A percentile compares a stretch with the other conserved stretches of the same genome.
Evolutionary conservation across 64 coral and sea anemone species (phyloP).

Genomic region (Actinia tenebrosa): DNA sequence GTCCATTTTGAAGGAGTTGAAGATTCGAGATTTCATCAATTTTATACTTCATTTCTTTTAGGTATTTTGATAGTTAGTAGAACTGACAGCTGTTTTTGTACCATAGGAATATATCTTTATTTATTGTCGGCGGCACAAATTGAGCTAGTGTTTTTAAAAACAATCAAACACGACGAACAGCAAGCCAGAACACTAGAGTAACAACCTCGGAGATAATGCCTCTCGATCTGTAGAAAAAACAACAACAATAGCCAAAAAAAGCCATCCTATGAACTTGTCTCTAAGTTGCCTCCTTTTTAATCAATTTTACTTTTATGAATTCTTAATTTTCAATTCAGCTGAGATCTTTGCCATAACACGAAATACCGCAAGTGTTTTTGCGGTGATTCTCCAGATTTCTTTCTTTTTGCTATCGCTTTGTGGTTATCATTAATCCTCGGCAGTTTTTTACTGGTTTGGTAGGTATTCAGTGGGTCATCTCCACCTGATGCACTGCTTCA

Average conservation of each 20-base stretch:
- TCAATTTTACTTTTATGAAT: not conserved
- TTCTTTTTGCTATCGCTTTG: constrained; percentile 5
- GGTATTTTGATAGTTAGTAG: not conserved
- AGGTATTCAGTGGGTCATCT: not conserved
- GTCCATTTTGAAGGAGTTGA: not conserved
- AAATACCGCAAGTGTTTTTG: constrained; percentile 8
- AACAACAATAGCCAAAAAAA: not conserved
- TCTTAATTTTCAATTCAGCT: not conserved
- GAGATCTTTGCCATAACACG: not conserved
- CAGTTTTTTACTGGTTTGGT: not conserved
- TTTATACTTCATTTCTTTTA: not conserved
- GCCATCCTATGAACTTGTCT: not conserved
- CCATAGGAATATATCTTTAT: not conserved
- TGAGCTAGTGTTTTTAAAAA: not conserved
- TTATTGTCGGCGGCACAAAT: not conserved
- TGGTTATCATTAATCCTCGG: not conserved
- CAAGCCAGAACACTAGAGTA: not conserved
- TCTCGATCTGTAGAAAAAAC: not conserved
- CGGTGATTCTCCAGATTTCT: not conserved
- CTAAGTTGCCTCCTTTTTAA: not conserved
- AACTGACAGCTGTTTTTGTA: not conserved
- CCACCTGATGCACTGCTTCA: not conserved
- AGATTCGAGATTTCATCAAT: not conserved
- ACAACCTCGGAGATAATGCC: not conserved
- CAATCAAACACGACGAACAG: not conserved